phyloP scores from a whole-genome alignment of 2,797 vertebrate species.

The Mormyrops boulengeri region DNA sequence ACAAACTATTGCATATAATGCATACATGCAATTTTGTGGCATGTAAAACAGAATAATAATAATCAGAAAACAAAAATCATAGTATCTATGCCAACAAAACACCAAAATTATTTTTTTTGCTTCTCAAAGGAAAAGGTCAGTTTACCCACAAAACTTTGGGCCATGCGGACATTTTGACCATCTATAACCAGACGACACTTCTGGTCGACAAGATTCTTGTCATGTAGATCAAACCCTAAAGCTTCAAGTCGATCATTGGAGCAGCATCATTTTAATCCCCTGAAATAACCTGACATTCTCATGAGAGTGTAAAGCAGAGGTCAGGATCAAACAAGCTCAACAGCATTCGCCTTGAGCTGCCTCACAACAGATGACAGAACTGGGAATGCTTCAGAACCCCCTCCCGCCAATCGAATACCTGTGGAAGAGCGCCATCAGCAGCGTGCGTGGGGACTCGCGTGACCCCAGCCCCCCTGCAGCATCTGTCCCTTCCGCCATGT shows the following conservation, averaged over 20 bases:
- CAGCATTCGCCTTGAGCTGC: neutral
- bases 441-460: neutral
- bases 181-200: neutral
- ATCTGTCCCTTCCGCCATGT: neutral
- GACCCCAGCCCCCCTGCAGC: neutral
- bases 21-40: neutral
- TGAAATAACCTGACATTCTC: neutral
- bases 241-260: neutral
- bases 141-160: neutral
- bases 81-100: neutral
- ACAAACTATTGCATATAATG: neutral
- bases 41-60: neutral
- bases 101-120: neutral
- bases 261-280: neutral
- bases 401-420: neutral
- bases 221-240: neutral
- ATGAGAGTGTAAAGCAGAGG: neutral
- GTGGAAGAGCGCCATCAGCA: slow-evolving; percentile 3
- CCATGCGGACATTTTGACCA: neutral
- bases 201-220: neutral
- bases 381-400: neutral
- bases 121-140: neutral
- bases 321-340: neutral
- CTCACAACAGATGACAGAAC: neutral
- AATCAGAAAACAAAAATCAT: neutral